These are phyloP conservation scores for Varanus komodoensis DNA, from an alignment of 2,113 vertebrate genomes.

Conservation along the genomic window DNA sequence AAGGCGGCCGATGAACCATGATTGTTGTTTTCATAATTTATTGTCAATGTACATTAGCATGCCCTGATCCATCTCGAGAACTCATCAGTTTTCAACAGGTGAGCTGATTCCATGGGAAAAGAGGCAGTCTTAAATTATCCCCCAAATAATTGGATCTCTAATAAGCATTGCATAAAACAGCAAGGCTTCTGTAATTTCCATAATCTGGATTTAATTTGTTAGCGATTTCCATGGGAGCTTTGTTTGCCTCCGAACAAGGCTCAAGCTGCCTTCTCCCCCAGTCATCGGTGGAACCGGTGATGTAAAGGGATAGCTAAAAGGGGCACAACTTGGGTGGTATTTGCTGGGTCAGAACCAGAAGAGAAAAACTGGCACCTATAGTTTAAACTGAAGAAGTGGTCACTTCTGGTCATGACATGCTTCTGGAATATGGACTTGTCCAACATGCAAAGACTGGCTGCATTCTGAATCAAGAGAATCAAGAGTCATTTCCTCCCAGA, in stretches of 20 bases:
- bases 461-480: not conserved
- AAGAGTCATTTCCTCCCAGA: not conserved
- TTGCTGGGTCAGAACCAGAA: not conserved
- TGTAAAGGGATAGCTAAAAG: not conserved
- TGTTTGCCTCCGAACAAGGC: slow-evolving; percentile 49
- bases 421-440: not conserved
- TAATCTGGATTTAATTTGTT: slow-evolving; percentile 68
- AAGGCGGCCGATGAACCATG: slow-evolving; percentile 83
- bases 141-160: slow-evolving; percentile 62
- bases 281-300: not conserved
- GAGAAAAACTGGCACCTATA: not conserved
- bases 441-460: not conserved
- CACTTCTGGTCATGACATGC: too few species aligned
- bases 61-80: slow-evolving; percentile 64
- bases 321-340: slow-evolving; percentile 12
- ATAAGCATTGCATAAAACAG: slow-evolving; percentile 56
- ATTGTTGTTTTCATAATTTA: slow-evolving; percentile 87
- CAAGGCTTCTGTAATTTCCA: slow-evolving; percentile 71
- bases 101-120: slow-evolving; percentile 60
- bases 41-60: slow-evolving; percentile 72
- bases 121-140: slow-evolving; percentile 58
- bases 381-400: too few species aligned
- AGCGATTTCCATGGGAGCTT: slow-evolving; percentile 48
- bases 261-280: not conserved
- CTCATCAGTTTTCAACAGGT: slow-evolving; percentile 78